Evolutionary conservation across 2,113 vertebrate genomes (phyloP).

Genomic region (Seriola dumerili): DNA sequence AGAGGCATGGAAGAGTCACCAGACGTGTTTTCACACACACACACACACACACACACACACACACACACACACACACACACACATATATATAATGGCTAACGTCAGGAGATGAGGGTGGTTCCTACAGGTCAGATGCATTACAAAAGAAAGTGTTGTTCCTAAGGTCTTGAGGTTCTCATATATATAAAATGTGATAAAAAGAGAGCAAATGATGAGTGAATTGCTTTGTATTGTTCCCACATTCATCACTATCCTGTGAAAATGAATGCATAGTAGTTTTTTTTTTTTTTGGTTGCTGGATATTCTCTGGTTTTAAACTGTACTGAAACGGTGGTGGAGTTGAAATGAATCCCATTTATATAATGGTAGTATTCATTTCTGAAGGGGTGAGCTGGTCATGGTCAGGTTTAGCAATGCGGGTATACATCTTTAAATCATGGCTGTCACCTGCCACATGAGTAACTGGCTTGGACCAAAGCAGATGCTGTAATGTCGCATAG

Average conservation of each 20-base stretch:
- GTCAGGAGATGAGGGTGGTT: background rate
- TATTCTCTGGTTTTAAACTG: background rate
- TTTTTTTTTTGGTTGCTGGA: background rate
- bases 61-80: too few relatives aligned
- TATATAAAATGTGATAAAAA: background rate
- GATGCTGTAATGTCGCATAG: background rate
- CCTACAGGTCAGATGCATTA: background rate
- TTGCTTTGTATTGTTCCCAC: background rate
- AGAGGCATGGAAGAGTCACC: background rate
- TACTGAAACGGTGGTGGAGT: background rate
- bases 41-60: too few relatives aligned
- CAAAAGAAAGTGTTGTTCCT: conserved; percentile 22
- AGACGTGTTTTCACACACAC: background rate
- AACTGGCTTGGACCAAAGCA: too few relatives aligned
- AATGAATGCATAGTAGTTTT: background rate
- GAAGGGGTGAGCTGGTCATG: background rate
- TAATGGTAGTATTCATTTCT: background rate
- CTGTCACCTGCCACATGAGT: too few relatives aligned
- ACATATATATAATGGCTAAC: background rate
- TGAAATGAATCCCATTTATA: background rate
- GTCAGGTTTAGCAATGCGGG: background rate
- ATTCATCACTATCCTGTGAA: background rate
- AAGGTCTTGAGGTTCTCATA: conserved; percentile 4
- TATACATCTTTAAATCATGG: background rate
- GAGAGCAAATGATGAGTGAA: background rate